Conservation (phyloP, 2,888 invertebrate genomes). For the Blastobasis lacticolella region DNA sequence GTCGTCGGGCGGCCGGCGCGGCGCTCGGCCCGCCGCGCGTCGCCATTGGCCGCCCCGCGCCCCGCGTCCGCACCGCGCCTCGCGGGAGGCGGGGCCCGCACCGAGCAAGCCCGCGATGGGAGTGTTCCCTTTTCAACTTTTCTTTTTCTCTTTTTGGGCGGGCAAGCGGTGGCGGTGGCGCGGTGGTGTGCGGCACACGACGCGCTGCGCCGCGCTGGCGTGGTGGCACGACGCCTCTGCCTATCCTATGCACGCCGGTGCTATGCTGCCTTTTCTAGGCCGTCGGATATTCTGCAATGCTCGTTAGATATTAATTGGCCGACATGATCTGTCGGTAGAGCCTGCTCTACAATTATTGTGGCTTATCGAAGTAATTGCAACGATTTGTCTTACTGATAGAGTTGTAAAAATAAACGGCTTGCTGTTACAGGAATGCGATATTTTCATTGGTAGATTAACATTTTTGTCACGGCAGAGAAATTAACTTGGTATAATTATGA, state of each 20-base stretch:
- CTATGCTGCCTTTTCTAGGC: conserved; percentile 19
- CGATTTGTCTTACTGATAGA: too few relatives aligned
- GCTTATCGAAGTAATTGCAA: background rate
- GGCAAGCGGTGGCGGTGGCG: conserved; percentile 28
- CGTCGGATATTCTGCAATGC: conserved; percentile 10
- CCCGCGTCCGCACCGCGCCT: conserved; percentile 38
- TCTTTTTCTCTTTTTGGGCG: conserved; percentile 72
- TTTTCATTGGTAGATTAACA: too few relatives aligned
- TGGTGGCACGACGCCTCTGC: conserved; percentile 43
- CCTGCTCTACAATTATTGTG: background rate
- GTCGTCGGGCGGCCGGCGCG: conserved; percentile 33
- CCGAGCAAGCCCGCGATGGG: conserved; percentile 40
- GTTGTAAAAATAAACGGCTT: too few relatives aligned
- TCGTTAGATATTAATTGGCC: conserved; percentile 8
- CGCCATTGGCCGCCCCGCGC: conserved; percentile 21
- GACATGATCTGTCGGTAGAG: background rate
- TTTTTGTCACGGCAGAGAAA: too few relatives aligned
- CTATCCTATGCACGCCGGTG: conserved; percentile 37
- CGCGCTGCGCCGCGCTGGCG: conserved; percentile 60
- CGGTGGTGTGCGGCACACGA: conserved; percentile 65
- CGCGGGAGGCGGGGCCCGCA: conserved; percentile 40
- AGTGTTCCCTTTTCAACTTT: conserved; percentile 69
- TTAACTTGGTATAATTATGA: too few relatives aligned
- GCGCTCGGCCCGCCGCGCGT: conserved; percentile 18
- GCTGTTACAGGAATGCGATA: too few relatives aligned